Percentiles rank a stretch among this genome's conserved stretches.
Evolutionary conservation across 2,797 vertebrate genomes (phyloP).

Genomic region (Notolabrus celidotus): DNA sequence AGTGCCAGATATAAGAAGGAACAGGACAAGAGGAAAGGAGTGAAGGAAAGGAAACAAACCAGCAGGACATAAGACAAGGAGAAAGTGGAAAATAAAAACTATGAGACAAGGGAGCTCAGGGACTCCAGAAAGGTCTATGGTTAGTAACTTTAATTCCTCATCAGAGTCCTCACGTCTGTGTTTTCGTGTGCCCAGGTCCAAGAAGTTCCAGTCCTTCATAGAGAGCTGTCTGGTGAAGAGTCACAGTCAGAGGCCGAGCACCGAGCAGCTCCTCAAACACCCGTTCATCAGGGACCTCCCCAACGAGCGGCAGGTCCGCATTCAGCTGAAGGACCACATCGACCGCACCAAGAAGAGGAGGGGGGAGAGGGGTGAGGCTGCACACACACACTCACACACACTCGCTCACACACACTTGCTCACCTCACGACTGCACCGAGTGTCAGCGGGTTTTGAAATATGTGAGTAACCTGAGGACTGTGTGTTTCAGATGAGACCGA

Average conservation of each 20-base stretch:
- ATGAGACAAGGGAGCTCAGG: no score
- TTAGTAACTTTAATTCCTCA: no score
- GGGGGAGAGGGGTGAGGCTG: constrained; percentile 92
- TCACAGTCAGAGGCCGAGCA: constrained; percentile 94
- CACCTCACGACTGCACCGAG: neutral
- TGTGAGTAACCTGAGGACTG: neutral
- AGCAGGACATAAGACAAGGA: no score
- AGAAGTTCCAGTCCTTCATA: constrained; percentile 99
- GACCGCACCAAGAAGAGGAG: constrained; percentile 98
- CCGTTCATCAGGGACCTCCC: constrained; percentile 96
- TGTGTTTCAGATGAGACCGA: constrained; percentile 92
- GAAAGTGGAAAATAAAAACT: no score
- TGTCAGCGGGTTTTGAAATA: neutral
- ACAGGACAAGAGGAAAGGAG: no score
- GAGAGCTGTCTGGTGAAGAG: constrained; percentile 98
- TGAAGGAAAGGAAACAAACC: no score
- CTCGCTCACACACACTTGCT: neutral
- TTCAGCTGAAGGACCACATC: constrained; percentile 99
- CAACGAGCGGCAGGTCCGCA: constrained; percentile 97
- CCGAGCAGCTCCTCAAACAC: constrained; percentile 97
- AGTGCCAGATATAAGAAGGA: no score
- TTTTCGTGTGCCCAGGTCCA: constrained; percentile 87
- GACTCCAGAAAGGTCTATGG: no score
- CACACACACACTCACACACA: neutral
- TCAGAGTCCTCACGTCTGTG: no score